Conservation (phyloP, 2,113 vertebrate genomes). For the Saguinus imperator region DNA sequence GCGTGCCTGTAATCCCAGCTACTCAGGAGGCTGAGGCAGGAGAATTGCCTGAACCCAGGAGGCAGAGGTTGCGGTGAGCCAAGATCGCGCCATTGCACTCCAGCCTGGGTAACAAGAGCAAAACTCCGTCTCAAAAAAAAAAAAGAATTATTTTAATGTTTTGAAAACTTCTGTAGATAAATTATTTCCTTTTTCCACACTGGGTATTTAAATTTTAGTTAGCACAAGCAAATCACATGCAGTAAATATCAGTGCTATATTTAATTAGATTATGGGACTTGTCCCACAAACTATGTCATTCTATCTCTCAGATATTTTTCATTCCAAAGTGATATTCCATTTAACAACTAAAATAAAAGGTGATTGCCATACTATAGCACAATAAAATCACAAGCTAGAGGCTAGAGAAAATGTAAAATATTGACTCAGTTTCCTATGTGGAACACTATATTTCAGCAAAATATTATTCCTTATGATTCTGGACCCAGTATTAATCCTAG, state of each 20-base stretch:
- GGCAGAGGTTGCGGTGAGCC: no score
- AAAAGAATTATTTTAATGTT: neutral
- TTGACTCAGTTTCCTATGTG: neutral
- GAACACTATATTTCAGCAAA: neutral
- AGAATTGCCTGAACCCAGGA: no score
- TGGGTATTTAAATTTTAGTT: neutral
- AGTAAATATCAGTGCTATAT: neutral
- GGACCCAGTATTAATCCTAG: neutral
- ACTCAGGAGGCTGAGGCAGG: no score
- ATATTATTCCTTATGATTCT: neutral
- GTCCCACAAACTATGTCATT: neutral
- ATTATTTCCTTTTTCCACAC: neutral
- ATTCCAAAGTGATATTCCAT: neutral
- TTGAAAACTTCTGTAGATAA: neutral
- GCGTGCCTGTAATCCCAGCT: no score
- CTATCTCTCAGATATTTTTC: neutral
- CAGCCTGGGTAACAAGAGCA: no score
- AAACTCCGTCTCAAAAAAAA: neutral
- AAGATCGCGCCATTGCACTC: no score
- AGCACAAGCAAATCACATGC: neutral
- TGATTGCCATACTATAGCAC: neutral
- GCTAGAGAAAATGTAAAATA: neutral
- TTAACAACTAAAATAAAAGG: neutral
- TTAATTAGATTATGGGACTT: neutral
- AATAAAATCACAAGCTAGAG: neutral